Evolutionary conservation across 35 echinoderm and acorn worm genomes (phyloP).

Genomic region (Apostichopus japonicus): DNA sequence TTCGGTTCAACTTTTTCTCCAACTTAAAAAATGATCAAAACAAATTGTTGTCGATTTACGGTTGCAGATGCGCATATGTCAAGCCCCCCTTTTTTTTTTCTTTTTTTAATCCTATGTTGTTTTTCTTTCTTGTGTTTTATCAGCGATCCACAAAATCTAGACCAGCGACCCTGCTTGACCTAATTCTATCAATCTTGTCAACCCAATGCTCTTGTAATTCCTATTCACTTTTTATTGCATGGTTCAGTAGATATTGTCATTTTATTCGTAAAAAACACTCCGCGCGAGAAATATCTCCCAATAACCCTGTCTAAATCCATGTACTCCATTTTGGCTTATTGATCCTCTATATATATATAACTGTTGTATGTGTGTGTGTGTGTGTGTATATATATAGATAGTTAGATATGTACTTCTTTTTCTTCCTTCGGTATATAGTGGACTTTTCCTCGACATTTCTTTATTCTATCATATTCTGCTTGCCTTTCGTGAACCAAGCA

Average conservation of each 20-base stretch:
- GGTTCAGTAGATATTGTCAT: conserved; percentile 54
- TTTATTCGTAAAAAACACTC: conserved; percentile 60
- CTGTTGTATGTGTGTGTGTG: neutral
- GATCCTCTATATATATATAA: neutral
- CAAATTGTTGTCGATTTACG: conserved; percentile 41
- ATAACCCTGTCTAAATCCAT: conserved; percentile 47
- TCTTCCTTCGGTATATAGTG: neutral
- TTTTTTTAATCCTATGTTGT: neutral
- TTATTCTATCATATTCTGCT: neutral
- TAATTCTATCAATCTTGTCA: conserved; percentile 34
- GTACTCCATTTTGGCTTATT: conserved; percentile 33
- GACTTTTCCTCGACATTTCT: neutral
- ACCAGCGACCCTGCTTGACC: conserved; percentile 56
- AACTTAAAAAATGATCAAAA: conserved; percentile 10
- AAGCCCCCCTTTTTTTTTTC: neutral
- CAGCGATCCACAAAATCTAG: conserved; percentile 45
- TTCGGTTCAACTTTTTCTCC: neutral
- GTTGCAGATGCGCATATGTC: conserved; percentile 3
- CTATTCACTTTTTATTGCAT: conserved; percentile 42
- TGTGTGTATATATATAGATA: neutral
- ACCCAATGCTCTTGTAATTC: conserved; percentile 31
- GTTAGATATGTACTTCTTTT: neutral
- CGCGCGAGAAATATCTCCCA: conserved; percentile 30
- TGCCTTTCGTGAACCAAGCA: neutral
- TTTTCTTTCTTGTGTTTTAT: conserved; percentile 21